Evolutionary conservation across 2,888 invertebrate genomes (phyloP).

Genomic region (Therioaphis trifolii): DNA sequence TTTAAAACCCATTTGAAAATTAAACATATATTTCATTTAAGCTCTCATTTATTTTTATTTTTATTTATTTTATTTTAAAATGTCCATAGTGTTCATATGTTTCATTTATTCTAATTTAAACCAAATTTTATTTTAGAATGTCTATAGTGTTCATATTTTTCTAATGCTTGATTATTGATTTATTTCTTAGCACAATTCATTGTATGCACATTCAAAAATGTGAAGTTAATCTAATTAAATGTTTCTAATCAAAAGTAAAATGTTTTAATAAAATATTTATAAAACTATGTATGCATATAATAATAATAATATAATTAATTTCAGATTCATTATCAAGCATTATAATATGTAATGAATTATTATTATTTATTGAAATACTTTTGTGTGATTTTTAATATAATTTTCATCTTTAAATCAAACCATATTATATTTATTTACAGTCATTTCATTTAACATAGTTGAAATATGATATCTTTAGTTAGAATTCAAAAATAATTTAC

Average conservation of each 20-base stretch:
- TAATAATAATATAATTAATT: too few species aligned
- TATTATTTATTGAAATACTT: neutral
- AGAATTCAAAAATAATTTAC: neutral
- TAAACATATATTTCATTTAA: conserved; percentile 41
- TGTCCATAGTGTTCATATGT: too few species aligned
- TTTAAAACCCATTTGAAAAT: conserved; percentile 26
- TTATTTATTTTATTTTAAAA: conserved; percentile 30
- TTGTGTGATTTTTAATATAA: neutral
- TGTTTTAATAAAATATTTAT: conserved; percentile 3
- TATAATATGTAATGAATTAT: neutral
- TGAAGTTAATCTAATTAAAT: neutral
- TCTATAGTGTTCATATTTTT: conserved; percentile 26
- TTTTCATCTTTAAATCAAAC: too few species aligned
- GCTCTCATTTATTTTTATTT: conserved; percentile 36
- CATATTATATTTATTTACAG: neutral
- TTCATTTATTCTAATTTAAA: conserved; percentile 9
- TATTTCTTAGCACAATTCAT: neutral
- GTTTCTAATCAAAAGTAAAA: neutral
- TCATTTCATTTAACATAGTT: neutral
- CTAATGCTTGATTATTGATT: neutral
- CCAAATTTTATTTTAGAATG: neutral
- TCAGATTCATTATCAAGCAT: too few species aligned
- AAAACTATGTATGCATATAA: neutral
- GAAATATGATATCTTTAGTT: neutral
- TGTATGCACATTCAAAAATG: neutral